Evolutionary conservation across 2,888 invertebrate genomes (phyloP), one percentile per base, ranked within the genome.

Genomic region (Epiblema foenella): DNA sequence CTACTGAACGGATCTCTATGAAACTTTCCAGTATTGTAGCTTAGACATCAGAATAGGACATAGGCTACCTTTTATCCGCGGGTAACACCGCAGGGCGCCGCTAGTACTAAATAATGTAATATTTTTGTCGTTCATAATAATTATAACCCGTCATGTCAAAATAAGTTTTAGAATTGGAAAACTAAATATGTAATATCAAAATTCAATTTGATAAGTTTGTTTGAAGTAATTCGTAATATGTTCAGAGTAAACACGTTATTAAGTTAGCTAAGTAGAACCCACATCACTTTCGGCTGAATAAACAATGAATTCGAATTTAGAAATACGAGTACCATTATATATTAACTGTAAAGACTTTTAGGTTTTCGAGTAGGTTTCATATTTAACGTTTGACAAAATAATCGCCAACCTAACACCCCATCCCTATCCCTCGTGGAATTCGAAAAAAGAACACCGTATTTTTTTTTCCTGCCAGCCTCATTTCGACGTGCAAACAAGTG

Each of bases 401-500:
- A 56, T 39, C 4, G 12, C 33, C 33, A 69, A 62, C 24, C 8
- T 5, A 4, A 46, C 33, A 51, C 56, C 54, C 52, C 70, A 59
- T 70, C 65, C 54, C 70, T 70, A n/a, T 15, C 9, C 68, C 68
- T 51, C 52, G 60, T 49, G 75, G 75, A 74, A 76, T 77, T 69
- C 73, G 72, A 74, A 75, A 75, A 75, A 74, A 58, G 72, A 70
- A 66, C 70, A 70, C 54, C 33, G 65, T 60, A 66, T 70, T 66
- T 70, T 70, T n/a, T 73, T 74, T 65, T 73, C 67, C 58, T 42
- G 57, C 59, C 52, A 69, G 69, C 72, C 73, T 75, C 75, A 74
- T 74, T 75, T 62, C 68, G 51, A 49, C 56, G 72, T 58, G 74
- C 75, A 75, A 75, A 75, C 75, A 75, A 75, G 75, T 75, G 75